phyloP scores from a whole-genome alignment of 64 coral and sea anemone species.

The Actinia equina region DNA sequence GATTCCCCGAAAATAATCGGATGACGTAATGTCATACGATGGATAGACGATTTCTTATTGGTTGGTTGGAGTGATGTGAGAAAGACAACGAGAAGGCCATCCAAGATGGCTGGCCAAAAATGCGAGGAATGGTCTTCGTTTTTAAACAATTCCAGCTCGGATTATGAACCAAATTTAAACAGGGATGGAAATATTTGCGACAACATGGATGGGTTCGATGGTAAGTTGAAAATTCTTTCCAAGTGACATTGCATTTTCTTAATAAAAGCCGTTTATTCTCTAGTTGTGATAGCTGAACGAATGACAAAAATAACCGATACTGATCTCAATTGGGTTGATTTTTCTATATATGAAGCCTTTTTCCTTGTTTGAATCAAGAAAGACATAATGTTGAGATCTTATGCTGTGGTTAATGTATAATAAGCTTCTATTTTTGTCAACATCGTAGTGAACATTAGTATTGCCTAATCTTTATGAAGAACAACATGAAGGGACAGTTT shows the following conservation, averaged over 20 bases:
- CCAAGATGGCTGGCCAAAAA: constrained; percentile 83
- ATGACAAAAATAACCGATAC: background rate
- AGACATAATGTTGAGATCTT: background rate
- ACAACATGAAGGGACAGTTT: background rate
- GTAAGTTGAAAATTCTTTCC: constrained; percentile 36
- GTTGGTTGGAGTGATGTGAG: constrained; percentile 44
- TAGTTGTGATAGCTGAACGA: background rate
- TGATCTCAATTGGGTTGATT: background rate
- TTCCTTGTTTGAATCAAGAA: no score
- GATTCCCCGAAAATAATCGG: constrained; percentile 31
- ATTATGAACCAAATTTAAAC: constrained; percentile 55
- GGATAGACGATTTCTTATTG: constrained; percentile 67
- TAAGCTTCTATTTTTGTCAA: background rate
- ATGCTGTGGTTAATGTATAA: background rate
- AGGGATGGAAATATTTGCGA: constrained; percentile 59
- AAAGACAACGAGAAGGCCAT: constrained; percentile 54
- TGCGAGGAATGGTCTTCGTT: constrained; percentile 58
- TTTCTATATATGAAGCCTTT: background rate
- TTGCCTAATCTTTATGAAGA: background rate
- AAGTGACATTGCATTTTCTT: background rate
- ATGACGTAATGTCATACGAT: constrained; percentile 97
- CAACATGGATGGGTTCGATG: constrained; percentile 67
- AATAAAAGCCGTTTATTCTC: no score
- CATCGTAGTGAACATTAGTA: background rate
- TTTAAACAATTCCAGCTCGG: constrained; percentile 51